These are phyloP conservation scores for Gila robusta DNA, from an alignment of 2,797 vertebrate genomes.

Conservation along the genomic window DNA sequence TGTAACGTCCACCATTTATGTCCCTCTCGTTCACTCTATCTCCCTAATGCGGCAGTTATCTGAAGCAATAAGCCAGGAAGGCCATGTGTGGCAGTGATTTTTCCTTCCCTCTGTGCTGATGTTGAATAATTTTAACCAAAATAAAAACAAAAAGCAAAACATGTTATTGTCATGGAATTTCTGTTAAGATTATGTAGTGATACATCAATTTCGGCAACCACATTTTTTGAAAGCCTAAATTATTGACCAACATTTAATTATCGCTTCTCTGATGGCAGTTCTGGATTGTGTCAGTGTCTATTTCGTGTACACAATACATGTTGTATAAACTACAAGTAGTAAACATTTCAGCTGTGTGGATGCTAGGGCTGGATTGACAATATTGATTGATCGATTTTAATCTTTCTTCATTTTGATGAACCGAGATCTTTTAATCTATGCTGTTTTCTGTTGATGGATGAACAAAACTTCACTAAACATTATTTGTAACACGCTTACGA, in stretches of 20 bases:
- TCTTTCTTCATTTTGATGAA: background rate
- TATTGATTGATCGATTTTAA: background rate
- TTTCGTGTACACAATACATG: background rate
- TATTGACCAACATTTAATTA: background rate
- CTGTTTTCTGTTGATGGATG: background rate
- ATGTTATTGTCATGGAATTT: background rate
- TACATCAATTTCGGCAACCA: background rate
- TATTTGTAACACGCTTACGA: background rate
- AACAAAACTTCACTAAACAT: background rate
- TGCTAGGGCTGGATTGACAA: background rate
- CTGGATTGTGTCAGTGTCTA: background rate
- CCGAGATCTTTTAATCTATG: background rate
- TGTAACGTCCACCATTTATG: conserved; percentile 3
- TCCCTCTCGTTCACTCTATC: background rate
- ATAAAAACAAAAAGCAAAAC: background rate
- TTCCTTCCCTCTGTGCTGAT: background rate
- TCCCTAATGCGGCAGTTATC: conserved; percentile 10
- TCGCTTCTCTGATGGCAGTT: background rate
- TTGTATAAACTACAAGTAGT: background rate
- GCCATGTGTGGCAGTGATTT: background rate
- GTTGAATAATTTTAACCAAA: background rate
- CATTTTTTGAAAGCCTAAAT: background rate
- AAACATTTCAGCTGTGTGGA: background rate
- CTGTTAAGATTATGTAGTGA: background rate
- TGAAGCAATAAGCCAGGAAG: conserved; percentile 12